These are phyloP conservation scores for Heterodera filipjevi DNA, from an alignment of 2,888 invertebrate species.

Conservation along the genomic window DNA sequence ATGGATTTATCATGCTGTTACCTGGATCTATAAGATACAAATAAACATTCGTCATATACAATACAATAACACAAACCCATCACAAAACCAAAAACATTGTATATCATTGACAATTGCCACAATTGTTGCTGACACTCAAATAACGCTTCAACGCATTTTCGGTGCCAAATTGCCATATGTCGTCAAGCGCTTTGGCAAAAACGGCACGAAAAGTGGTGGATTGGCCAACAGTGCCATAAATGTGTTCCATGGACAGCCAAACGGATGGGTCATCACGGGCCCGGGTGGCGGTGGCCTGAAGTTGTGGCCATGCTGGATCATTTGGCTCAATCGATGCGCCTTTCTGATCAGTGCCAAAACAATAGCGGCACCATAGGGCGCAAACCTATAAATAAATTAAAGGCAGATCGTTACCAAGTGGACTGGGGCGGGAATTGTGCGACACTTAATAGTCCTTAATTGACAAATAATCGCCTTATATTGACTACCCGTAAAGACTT, in stretches of 20 bases:
- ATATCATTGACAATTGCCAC: too few species aligned
- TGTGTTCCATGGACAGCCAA: conserved; percentile 11
- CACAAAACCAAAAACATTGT: too few species aligned
- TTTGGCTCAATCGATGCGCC: neutral
- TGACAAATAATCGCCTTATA: too few species aligned
- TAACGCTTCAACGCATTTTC: neutral
- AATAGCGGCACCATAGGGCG: conserved; percentile 12
- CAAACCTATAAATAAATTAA: neutral
- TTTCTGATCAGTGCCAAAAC: neutral
- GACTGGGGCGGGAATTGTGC: too few species aligned
- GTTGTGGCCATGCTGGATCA: neutral
- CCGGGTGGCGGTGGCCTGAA: neutral
- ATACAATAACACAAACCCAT: too few species aligned
- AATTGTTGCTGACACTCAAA: neutral
- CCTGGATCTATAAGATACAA: too few species aligned
- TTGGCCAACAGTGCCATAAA: conserved; percentile 3
- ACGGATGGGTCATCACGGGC: neutral
- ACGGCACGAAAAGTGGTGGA: neutral
- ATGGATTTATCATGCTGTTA: too few species aligned
- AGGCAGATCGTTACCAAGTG: too few species aligned
- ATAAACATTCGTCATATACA: too few species aligned
- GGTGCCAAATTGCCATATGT: neutral
- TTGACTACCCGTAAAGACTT: too few species aligned
- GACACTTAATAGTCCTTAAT: too few species aligned
- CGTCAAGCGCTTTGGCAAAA: neutral